A percentile compares a stretch with the other conserved stretches of the same genome.
Conservation (phyloP, 2,888 invertebrate genomes). For the Mythimna lalbum region DNA sequence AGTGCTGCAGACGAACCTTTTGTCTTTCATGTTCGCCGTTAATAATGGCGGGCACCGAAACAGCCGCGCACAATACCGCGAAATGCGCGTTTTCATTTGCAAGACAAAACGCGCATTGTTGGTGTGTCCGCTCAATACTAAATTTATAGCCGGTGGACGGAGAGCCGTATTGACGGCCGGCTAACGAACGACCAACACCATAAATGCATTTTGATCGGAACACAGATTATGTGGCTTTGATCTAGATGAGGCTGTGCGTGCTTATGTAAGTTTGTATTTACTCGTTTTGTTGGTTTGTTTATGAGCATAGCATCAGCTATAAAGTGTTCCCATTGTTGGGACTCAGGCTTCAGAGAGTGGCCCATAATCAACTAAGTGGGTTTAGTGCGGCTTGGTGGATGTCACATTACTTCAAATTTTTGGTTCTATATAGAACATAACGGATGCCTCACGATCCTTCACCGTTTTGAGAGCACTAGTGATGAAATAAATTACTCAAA, state of each 20-base stretch:
- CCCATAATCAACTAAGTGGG: too few species aligned
- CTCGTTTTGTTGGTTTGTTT: not conserved
- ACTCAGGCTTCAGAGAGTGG: too few species aligned
- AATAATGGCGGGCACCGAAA: conserved; percentile 91
- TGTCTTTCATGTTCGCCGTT: conserved; percentile 91
- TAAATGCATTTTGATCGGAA: conserved; percentile 87
- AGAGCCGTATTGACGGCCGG: conserved; percentile 87
- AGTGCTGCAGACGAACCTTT: conserved; percentile 91
- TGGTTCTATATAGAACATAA: too few species aligned
- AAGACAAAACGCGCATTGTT: conserved; percentile 91
- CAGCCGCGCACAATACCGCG: conserved; percentile 91
- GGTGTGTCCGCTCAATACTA: conserved; percentile 90
- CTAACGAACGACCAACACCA: conserved; percentile 86
- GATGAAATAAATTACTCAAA: too few species aligned
- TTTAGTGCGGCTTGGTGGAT: too few species aligned
- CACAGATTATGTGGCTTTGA: conserved; percentile 61
- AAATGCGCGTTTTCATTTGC: conserved; percentile 91
- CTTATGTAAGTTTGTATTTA: conserved; percentile 31
- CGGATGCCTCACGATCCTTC: too few species aligned
- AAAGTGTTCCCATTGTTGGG: too few species aligned
- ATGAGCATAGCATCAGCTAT: too few species aligned
- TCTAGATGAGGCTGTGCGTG: conserved; percentile 41
- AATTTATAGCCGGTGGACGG: conserved; percentile 90
- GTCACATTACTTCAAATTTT: too few species aligned
- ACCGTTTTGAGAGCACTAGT: too few species aligned